Evolutionary conservation across 2,113 vertebrate genomes (phyloP).

Genomic region (Gambusia affinis): DNA sequence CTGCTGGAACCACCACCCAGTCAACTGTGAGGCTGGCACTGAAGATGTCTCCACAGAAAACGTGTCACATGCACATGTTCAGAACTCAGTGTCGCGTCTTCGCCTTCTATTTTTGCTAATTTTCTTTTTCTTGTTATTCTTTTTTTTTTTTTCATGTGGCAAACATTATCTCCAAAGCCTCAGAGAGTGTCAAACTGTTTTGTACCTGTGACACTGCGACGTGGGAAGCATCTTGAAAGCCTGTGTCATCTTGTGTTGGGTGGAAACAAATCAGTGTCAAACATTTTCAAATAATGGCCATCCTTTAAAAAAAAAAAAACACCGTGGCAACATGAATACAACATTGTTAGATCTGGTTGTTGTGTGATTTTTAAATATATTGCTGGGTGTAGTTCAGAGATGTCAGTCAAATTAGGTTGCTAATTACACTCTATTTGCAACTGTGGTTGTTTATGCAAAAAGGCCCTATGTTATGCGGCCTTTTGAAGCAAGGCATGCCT

Average conservation of each 20-base stretch:
- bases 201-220: slow-evolving; percentile 34
- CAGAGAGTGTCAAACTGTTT: slow-evolving; percentile 45
- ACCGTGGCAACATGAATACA: slow-evolving; percentile 3
- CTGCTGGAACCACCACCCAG: slow-evolving; percentile 76
- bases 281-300: slow-evolving; percentile 19
- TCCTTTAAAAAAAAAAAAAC: slow-evolving; percentile 24
- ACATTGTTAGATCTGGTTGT: slow-evolving; percentile 19
- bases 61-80: slow-evolving; percentile 61
- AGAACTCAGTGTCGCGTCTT: slow-evolving; percentile 45
- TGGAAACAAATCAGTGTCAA: slow-evolving; percentile 44
- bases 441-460: slow-evolving; percentile 17
- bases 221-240: slow-evolving; percentile 37
- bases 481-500: slow-evolving; percentile 13
- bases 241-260: slow-evolving; percentile 16
- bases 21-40: slow-evolving; percentile 67
- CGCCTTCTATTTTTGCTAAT: slow-evolving; percentile 53
- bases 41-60: slow-evolving; percentile 62
- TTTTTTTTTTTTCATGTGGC: slow-evolving; percentile 14
- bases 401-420: slow-evolving; percentile 21
- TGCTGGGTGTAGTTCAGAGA: slow-evolving; percentile 14
- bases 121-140: slow-evolving; percentile 10
- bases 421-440: slow-evolving; percentile 8
- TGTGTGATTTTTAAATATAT: slow-evolving; percentile 31
- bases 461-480: neutral
- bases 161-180: slow-evolving; percentile 49